phyloP scores from a whole-genome alignment of 2,797 vertebrate genomes.

The Echeneis naucrates region DNA sequence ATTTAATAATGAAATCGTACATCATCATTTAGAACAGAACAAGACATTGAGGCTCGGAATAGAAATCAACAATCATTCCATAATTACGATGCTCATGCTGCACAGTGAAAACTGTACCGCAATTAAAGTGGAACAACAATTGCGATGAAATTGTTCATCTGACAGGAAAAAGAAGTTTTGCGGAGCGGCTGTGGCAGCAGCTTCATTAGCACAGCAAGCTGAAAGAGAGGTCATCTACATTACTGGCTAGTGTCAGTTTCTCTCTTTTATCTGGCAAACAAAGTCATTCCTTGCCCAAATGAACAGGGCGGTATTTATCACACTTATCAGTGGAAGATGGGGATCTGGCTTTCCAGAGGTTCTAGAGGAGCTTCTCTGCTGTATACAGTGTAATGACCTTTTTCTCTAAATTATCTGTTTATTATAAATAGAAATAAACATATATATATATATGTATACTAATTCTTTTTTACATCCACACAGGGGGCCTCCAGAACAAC shows the following conservation, averaged over 20 bases:
- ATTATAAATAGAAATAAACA: too few species aligned
- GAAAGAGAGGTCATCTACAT: conserved; percentile 54
- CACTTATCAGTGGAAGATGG: conserved; percentile 58
- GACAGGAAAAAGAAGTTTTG: conserved; percentile 28
- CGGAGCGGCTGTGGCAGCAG: conserved; percentile 28
- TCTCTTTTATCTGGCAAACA: conserved; percentile 65
- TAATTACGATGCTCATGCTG: conserved; percentile 35
- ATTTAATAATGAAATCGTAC: conserved; percentile 28
- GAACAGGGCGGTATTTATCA: conserved; percentile 47
- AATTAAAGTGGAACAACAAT: conserved; percentile 39
- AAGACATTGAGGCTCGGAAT: conserved; percentile 34
- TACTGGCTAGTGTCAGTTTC: conserved; percentile 58
- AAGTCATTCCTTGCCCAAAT: conserved; percentile 27
- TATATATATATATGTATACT: too few species aligned
- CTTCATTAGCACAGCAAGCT: conserved; percentile 62
- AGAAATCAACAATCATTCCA: conserved; percentile 21
- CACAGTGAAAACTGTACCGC: conserved; percentile 20
- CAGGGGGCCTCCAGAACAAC: too few species aligned
- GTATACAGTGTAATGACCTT: conserved; percentile 24
- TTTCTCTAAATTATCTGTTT: neutral
- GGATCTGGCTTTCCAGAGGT: conserved; percentile 41
- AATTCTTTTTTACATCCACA: too few species aligned
- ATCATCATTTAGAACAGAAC: conserved; percentile 29
- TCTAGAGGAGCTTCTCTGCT: neutral
- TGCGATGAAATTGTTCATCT: conserved; percentile 24